phyloP scores from a whole-genome alignment of 2,888 invertebrate genomes.

The Sphaerophoria taeniata region DNA sequence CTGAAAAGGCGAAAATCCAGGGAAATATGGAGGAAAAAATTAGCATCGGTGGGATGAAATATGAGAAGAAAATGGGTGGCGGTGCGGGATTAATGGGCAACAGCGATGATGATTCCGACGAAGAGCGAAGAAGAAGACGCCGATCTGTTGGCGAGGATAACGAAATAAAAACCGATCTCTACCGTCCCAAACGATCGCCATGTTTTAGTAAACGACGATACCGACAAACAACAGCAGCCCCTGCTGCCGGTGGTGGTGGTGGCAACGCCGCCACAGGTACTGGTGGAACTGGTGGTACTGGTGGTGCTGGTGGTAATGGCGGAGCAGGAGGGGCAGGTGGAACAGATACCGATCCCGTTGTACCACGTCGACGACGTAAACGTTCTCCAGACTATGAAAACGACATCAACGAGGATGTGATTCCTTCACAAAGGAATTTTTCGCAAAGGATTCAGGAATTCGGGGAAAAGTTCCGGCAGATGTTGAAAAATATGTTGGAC shows the following conservation, averaged over 20 bases:
- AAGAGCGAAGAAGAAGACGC: conserved; percentile 72
- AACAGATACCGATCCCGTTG: background rate
- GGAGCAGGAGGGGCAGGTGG: too few species aligned
- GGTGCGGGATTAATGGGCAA: background rate
- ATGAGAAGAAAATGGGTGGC: background rate
- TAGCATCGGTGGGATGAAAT: conserved; percentile 68
- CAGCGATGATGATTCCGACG: conserved; percentile 64
- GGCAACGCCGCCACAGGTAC: background rate
- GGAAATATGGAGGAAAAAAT: conserved; percentile 40
- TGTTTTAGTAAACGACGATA: background rate
- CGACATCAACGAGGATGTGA: conserved; percentile 76
- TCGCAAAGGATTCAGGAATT: conserved; percentile 59
- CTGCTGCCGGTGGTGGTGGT: background rate
- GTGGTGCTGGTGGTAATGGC: too few species aligned
- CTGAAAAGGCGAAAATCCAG: background rate
- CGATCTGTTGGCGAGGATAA: conserved; percentile 36
- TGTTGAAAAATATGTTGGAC: conserved; percentile 75
- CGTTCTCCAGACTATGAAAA: conserved; percentile 75
- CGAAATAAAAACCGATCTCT: background rate
- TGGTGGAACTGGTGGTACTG: too few species aligned
- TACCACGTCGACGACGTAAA: conserved; percentile 72
- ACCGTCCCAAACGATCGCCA: conserved; percentile 54
- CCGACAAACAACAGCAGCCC: conserved; percentile 8
- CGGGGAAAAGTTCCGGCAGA: conserved; percentile 73
- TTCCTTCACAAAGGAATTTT: conserved; percentile 73